Evolutionary conservation across 1,140 invertebrate species (phyloP).

Genomic region (Atta cephalotes): DNA sequence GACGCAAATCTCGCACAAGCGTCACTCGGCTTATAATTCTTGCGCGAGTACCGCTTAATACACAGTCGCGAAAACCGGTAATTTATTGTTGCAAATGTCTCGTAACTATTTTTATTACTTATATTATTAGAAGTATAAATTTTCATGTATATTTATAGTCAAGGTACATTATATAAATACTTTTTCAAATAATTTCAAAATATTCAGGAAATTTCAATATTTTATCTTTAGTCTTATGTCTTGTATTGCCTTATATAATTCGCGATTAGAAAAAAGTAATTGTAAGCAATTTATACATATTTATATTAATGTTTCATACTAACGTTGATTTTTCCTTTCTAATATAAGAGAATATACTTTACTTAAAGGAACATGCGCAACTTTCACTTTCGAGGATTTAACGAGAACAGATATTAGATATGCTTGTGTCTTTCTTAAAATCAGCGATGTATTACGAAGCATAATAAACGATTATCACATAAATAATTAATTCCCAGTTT

Average conservation of each 20-base stretch:
- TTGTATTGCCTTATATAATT: neutral
- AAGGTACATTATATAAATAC: neutral
- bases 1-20: slow-evolving; percentile 40
- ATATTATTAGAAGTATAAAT: neutral
- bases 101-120: neutral
- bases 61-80: neutral
- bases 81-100: neutral
- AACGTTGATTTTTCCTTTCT: neutral
- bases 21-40: slow-evolving; percentile 24
- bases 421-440: neutral
- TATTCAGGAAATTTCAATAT: neutral
- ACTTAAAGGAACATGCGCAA: neutral
- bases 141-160: slow-evolving; percentile 1
- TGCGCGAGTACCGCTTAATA: neutral
- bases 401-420: neutral
- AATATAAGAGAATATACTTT: slow-evolving; percentile 6
- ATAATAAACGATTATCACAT: neutral
- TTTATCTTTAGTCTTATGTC: neutral
- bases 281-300: neutral
- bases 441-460: neutral
- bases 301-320: neutral
- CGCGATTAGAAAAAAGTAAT: neutral
- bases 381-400: slow-evolving; percentile 15
- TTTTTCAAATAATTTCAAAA: neutral
- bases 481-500: neutral